Base-by-base conservation (phyloP, 2,888 invertebrate species). In the Chirona hameri region DNA sequence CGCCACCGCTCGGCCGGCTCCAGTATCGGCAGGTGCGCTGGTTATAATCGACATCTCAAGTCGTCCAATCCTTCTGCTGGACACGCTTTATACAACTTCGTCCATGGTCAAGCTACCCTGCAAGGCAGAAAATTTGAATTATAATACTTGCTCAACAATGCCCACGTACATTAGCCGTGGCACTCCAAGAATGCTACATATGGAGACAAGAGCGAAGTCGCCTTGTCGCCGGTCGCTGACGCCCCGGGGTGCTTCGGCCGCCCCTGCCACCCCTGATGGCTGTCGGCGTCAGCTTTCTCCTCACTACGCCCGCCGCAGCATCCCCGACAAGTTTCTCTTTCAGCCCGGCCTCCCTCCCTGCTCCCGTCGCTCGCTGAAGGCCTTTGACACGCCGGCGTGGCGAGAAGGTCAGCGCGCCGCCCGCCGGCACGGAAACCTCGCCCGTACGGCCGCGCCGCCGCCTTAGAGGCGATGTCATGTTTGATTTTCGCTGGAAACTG, bases 401-500 rank as follows among this genome's bases (percentile, higher is more conserved):
- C 69, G 69, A 31, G 69, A 69, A 69, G 69, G 31, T 69, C 69
- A 29, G 18, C 7, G 27, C 29, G 29, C 69, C 69, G 69, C 31
- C 29, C 15, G 15, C 15, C 2, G 31, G 0, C 14, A 9, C 69
- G 29, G 29, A 31, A 65, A 69, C 15, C 69, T 69, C 69, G 69
- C 12, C 69, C 31, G 9, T 27, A 14, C 3, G 69, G 15, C 31
- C 29, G 5, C 27, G 10, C 27, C 10, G 27, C 65, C 21, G 65
- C 65, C n/a, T 29, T 29, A 69, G 69, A 69, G 69, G 69, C 69
- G 69, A 69, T 29, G 15, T 69, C 29, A 31, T 69, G 69, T 69
- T 69, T 69, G 69, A 69, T 69, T 69, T 69, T 69, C 69, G 69
- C 15, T 69, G 29, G 69, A 69, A 69, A 69, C 69, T 69, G 69